Evolutionary conservation across 2,797 vertebrate species (phyloP), one percentile per base, ranked within the genome.

Genomic region (Chromis chromis): DNA sequence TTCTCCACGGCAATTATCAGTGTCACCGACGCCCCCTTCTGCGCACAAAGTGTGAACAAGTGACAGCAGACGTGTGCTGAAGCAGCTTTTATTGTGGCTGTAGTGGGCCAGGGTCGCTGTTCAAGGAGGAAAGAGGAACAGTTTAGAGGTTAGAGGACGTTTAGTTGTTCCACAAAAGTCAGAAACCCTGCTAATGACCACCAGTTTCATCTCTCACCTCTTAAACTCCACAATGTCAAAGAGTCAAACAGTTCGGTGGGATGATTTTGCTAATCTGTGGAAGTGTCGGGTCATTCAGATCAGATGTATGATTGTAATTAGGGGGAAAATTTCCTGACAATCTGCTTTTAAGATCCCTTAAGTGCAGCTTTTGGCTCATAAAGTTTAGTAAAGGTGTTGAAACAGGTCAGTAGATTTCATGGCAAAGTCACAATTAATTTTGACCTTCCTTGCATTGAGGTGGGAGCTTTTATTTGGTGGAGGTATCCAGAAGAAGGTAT

Each of bases 1-100:
- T 63, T 79, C 70, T 28, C 60, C 59, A 74, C 76, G 69, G 78
- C 76, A 79, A 62, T 78, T 81, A 83, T 78, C 77, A 49, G 68
- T 54, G 79, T 85, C 82, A 73, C 46, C 63, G 64, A 81, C 52
- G 76, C 19, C 36, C 70, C 55, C 46, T 7, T 36, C 33, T 44
- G 60, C 8, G 67, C 24, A 1, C 44, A 1, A 76, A 65, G 74
- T 74, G 79, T 76, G 74, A 84, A 74, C 28, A 49, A 31, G 33
- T 14, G 58, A 63, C 58, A 64, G 75, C 44, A 55, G 76, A 67
- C 28, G 49, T 55, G 57, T 58, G 50, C 4, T 10, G 21, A 14
- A 8, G 44, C 17, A 21, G 52, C 21, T 57, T 48, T 48, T 6
- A n/a, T 16, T 49, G 11, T 14, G 64, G 28, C 59, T 44, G 39